Conservation (phyloP, 2,888 invertebrate genomes). For the Apamea anceps region DNA sequence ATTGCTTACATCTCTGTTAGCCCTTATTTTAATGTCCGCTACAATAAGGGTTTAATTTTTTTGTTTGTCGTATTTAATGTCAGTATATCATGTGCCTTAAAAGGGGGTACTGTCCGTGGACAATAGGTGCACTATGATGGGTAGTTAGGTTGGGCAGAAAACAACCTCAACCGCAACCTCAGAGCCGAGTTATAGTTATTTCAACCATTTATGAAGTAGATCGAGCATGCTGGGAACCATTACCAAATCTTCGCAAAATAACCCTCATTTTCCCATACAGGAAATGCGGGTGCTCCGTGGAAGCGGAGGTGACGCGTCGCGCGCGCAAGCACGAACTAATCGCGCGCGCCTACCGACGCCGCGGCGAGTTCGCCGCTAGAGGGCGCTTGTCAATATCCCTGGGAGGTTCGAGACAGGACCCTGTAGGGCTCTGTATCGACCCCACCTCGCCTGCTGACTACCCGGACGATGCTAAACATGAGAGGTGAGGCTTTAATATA, state of each 20-base stretch:
- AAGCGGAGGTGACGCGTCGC: conserved; percentile 89
- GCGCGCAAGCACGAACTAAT: conserved; percentile 97
- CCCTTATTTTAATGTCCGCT: neutral
- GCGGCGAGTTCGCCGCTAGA: conserved; percentile 95
- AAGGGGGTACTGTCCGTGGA: neutral
- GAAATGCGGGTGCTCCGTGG: conserved; percentile 94
- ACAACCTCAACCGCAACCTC: too few species aligned
- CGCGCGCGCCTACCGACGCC: conserved; percentile 96
- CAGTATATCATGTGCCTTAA: neutral
- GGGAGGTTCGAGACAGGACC: conserved; percentile 96
- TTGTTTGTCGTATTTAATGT: neutral
- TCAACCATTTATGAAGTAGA: neutral
- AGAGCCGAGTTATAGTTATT: neutral
- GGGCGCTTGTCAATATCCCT: conserved; percentile 97
- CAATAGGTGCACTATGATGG: neutral
- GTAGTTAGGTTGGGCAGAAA: neutral
- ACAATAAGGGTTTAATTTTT: neutral
- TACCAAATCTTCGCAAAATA: conserved; percentile 23
- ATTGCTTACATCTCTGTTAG: neutral
- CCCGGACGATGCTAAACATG: conserved; percentile 84
- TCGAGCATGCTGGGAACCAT: neutral
- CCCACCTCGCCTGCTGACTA: conserved; percentile 83
- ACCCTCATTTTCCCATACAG: conserved; percentile 78
- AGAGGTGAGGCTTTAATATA: conserved; percentile 75
- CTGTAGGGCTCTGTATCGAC: conserved; percentile 93